A percentile compares a stretch with the other conserved stretches of the same genome.
phyloP scores from a whole-genome alignment of 2,888 invertebrate species.

The Thumatha senex region DNA sequence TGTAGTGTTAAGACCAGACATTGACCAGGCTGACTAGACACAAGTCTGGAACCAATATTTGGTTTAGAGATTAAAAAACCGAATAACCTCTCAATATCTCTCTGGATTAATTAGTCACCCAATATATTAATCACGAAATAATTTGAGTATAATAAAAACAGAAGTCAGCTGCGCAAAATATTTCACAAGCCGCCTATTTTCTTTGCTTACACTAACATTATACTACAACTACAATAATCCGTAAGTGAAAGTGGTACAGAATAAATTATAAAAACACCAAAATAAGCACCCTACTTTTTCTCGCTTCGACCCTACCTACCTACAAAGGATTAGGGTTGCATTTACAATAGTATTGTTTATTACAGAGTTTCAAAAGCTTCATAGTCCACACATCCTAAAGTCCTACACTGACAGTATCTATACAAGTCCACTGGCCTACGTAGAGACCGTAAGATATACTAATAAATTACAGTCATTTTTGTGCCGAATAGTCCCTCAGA shows the following conservation, averaged over 20 bases:
- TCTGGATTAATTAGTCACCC: no score
- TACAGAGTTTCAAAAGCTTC: constrained; percentile 3
- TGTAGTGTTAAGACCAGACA: no score
- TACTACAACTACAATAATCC: constrained; percentile 34
- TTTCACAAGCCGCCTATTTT: constrained; percentile 8
- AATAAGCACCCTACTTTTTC: background rate
- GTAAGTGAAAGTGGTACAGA: constrained; percentile 19
- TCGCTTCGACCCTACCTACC: background rate
- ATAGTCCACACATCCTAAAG: background rate
- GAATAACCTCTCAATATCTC: no score
- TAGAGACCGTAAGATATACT: no score
- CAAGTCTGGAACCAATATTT: no score
- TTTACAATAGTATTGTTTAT: background rate
- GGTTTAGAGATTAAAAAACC: no score
- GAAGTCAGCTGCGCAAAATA: constrained; percentile 12
- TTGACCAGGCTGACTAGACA: no score
- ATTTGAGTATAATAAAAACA: background rate
- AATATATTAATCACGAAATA: no score
- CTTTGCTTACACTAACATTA: constrained; percentile 21
- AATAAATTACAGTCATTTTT: no score
- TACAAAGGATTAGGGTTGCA: background rate
- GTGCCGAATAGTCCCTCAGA: no score
- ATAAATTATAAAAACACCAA: background rate
- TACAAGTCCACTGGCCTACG: no score
- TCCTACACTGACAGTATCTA: no score